These are phyloP conservation scores for Cremastobaeus sp. DNA, from an alignment of 2,888 invertebrate species.

Conservation along the genomic window DNA sequence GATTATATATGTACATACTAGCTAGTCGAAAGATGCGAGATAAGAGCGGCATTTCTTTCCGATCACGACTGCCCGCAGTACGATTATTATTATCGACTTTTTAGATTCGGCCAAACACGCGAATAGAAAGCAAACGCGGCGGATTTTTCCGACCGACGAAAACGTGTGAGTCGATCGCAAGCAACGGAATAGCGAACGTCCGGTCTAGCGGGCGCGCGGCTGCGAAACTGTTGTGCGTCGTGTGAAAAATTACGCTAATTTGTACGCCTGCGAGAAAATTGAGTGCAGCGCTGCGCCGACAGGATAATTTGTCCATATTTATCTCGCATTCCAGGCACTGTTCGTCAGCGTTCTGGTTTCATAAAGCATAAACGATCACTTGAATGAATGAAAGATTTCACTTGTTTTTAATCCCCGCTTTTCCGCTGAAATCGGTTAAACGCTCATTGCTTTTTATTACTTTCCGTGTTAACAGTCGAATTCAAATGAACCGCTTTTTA, in stretches of 20 bases:
- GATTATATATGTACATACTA: conserved; percentile 61
- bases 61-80: conserved; percentile 49
- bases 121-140: conserved; percentile 21
- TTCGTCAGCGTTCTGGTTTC: conserved; percentile 69
- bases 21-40: conserved; percentile 68
- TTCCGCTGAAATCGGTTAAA: conserved; percentile 7
- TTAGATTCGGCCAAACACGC: conserved; percentile 19
- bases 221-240: conserved; percentile 11
- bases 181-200: too few relatives aligned
- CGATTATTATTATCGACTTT: conserved; percentile 42
- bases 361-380: conserved; percentile 46
- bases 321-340: conserved; percentile 71
- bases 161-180: too few relatives aligned
- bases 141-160: neutral
- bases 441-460: too few relatives aligned
- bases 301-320: conserved; percentile 51
- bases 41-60: conserved; percentile 59
- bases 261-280: conserved; percentile 36
- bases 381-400: conserved; percentile 38
- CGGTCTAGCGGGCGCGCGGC: too few relatives aligned
- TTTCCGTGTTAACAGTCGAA: too few relatives aligned
- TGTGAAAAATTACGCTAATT: conserved; percentile 29
- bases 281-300: conserved; percentile 28
- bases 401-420: conserved; percentile 7
- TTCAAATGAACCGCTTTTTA: too few relatives aligned